These are phyloP conservation scores for Camelus bactrianus DNA, from an alignment of 2,113 vertebrate species.

Conservation along the genomic window DNA sequence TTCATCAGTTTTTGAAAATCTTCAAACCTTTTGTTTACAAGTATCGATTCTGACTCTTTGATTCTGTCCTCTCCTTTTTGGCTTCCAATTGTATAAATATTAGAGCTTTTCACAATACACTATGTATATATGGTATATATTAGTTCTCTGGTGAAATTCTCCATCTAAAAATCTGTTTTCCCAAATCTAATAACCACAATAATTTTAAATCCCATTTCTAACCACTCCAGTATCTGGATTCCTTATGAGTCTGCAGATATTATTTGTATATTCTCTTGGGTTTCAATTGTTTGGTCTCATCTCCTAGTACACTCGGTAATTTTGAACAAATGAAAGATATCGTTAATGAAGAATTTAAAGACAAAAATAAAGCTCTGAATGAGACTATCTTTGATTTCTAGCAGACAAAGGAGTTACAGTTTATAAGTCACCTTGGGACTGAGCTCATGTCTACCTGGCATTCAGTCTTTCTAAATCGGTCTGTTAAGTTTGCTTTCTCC, in stretches of 20 bases:
- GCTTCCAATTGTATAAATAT: neutral
- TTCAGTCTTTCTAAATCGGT: neutral
- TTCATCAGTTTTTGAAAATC: neutral
- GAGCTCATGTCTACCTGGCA: neutral
- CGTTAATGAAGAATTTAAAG: neutral
- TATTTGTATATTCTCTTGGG: neutral
- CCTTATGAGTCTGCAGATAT: neutral
- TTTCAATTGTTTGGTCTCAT: neutral
- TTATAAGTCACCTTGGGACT: neutral
- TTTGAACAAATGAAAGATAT: neutral
- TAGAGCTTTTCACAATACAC: neutral
- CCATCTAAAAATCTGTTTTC: neutral
- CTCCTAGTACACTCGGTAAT: neutral
- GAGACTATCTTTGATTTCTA: neutral
- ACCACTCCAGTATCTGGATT: neutral
- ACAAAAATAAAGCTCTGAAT: neutral
- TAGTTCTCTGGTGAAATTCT: neutral
- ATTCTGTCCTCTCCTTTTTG: neutral
- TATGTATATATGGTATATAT: neutral
- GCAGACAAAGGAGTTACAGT: neutral
- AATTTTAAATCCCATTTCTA: neutral
- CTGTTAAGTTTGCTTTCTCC: neutral
- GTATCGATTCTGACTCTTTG: neutral
- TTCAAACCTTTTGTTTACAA: neutral
- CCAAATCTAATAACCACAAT: neutral